A percentile compares a stretch with the other conserved stretches of the same genome.
phyloP scores from a whole-genome alignment of 2,888 invertebrate genomes.

The Crioceris asparagi region DNA sequence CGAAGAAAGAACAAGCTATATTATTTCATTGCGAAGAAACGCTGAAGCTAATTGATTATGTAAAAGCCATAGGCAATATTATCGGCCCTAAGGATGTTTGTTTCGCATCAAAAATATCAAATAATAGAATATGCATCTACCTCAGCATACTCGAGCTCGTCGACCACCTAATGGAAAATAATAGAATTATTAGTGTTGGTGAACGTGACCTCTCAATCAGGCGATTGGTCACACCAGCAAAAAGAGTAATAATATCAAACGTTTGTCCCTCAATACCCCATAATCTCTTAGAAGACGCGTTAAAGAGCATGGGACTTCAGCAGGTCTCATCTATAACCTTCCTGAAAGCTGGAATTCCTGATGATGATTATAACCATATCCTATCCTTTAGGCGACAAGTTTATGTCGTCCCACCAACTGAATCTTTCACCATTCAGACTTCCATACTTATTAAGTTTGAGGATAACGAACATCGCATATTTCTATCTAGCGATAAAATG shows the following conservation, averaged over 20 bases:
- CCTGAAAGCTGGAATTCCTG: constrained; percentile 17
- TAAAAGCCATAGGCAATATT: constrained; percentile 5
- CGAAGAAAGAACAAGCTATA: no score
- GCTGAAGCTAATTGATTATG: no score
- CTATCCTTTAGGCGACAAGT: constrained; percentile 19
- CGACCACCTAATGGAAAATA: constrained; percentile 13
- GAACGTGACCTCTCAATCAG: constrained; percentile 10
- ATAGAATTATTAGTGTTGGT: constrained; percentile 11
- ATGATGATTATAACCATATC: constrained; percentile 17
- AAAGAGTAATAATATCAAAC: constrained; percentile 21
- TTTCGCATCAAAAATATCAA: constrained; percentile 5
- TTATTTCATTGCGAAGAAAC: no score
- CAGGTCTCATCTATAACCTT: constrained; percentile 13
- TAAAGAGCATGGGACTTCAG: not conserved
- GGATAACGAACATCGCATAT: not conserved
- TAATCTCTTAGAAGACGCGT: constrained; percentile 7
- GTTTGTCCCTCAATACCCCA: constrained; percentile 18
- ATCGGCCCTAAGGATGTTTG: constrained; percentile 5
- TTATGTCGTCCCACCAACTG: constrained; percentile 7
- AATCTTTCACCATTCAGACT: not conserved
- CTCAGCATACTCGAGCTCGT: constrained; percentile 8
- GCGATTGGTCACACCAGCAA: constrained; percentile 16
- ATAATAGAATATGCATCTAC: constrained; percentile 8
- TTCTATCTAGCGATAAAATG: not conserved
- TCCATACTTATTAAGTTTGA: not conserved